Conservation (phyloP, 1,140 invertebrate species). For the Idris sp. region DNA sequence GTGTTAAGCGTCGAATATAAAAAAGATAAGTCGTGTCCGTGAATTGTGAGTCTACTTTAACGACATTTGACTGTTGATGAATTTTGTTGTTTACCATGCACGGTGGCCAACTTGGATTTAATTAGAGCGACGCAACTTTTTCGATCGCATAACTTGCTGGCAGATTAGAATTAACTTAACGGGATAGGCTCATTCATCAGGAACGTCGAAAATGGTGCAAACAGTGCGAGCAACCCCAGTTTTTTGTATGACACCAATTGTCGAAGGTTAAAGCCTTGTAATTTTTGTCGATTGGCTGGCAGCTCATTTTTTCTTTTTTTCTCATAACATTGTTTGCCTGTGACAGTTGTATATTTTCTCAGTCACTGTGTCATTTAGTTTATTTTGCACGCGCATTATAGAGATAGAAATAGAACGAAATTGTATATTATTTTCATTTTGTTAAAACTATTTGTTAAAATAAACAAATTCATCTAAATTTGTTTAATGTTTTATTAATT, state of each 20-base stretch:
- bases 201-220: slow-evolving; percentile 10
- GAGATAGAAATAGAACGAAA: too few species aligned
- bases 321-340: slow-evolving; percentile 11
- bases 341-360: background rate
- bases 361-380: too few species aligned
- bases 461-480: too few species aligned
- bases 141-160: slow-evolving; percentile 8
- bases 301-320: slow-evolving; percentile 1
- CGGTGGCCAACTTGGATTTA: slow-evolving; percentile 4
- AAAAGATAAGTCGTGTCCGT: background rate
- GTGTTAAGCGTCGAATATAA: background rate
- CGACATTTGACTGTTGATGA: slow-evolving; percentile 7
- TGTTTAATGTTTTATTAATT: too few species aligned
- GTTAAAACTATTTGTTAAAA: too few species aligned
- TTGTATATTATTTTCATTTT: too few species aligned
- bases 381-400: too few species aligned
- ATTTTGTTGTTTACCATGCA: slow-evolving; percentile 33
- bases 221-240: background rate
- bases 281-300: background rate
- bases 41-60: slow-evolving; percentile 2
- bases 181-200: background rate
- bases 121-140: slow-evolving; percentile 6
- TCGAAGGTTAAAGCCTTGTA: slow-evolving; percentile 18
- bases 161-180: background rate
- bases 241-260: slow-evolving; percentile 3